phyloP scores from a whole-genome alignment of 2,888 invertebrate genomes.

The Diploptera punctata region DNA sequence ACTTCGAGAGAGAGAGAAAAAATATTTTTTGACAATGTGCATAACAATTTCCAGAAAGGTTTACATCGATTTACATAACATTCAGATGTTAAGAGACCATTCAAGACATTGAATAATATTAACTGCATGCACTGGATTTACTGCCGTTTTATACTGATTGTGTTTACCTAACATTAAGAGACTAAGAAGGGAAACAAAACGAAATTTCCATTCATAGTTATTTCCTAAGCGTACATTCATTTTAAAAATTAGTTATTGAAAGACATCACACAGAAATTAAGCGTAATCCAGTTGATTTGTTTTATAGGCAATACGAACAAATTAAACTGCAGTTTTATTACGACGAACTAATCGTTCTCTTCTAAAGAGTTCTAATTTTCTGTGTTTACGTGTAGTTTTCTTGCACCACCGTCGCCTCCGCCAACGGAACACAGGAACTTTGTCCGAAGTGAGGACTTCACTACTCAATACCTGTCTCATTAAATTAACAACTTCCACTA shows the following conservation, averaged over 20 bases:
- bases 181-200: conserved; percentile 15
- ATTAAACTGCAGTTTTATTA: neutral
- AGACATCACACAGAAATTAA: conserved; percentile 42
- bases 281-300: conserved; percentile 41
- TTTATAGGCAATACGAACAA: conserved; percentile 29
- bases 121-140: conserved; percentile 26
- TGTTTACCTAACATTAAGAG: conserved; percentile 18
- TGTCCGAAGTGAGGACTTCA: neutral
- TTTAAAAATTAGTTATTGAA: conserved; percentile 33
- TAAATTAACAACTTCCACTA: neutral
- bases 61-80: conserved; percentile 27
- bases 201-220: conserved; percentile 17
- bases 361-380: neutral
- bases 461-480: neutral
- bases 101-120: conserved; percentile 16
- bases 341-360: conserved; percentile 23
- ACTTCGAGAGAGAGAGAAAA: neutral
- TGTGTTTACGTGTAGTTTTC: neutral
- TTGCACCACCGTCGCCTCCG: neutral
- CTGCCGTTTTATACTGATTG: conserved; percentile 20
- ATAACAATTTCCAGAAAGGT: conserved; percentile 5
- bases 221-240: conserved; percentile 29
- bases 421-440: conserved; percentile 7
- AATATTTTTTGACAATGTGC: neutral
- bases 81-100: conserved; percentile 20